These are phyloP conservation scores for Grantiella picta DNA, from an alignment of 2,113 vertebrate species.

Conservation along the genomic window DNA sequence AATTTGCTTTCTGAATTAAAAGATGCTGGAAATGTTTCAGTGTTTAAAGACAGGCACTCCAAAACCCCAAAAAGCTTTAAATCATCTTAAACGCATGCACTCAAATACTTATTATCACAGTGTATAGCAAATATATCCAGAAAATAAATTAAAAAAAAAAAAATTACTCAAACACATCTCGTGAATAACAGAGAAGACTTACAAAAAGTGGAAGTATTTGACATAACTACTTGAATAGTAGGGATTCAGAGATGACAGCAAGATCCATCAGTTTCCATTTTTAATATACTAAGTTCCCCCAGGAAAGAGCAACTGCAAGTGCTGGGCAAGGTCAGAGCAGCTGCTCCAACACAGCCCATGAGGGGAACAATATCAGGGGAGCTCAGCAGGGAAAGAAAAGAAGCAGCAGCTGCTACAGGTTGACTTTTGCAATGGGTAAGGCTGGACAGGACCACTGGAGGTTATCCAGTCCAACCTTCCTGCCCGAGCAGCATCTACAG, in stretches of 20 bases:
- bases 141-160: not conserved
- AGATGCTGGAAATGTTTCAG: not conserved
- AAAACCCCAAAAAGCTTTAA: not conserved
- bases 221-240: not conserved
- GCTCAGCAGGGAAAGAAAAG: not conserved
- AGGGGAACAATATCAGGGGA: fast-evolving
- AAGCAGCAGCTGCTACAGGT: not conserved
- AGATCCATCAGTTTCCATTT: not conserved
- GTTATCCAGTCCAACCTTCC: not conserved
- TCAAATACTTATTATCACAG: not conserved
- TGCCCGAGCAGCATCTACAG: not conserved
- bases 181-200: not conserved
- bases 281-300: not conserved
- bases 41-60: not conserved
- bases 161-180: not conserved
- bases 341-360: not conserved
- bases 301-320: not conserved
- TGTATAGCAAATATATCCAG: not conserved
- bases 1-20: not conserved
- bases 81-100: not conserved
- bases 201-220: not conserved
- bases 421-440: not conserved
- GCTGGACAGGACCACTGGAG: not conserved
- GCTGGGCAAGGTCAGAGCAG: not conserved
- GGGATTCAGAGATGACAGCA: not conserved